Evolutionary conservation across 2,113 vertebrate species (phyloP).

Genomic region (Hydrochoerus hydrochaeris): DNA sequence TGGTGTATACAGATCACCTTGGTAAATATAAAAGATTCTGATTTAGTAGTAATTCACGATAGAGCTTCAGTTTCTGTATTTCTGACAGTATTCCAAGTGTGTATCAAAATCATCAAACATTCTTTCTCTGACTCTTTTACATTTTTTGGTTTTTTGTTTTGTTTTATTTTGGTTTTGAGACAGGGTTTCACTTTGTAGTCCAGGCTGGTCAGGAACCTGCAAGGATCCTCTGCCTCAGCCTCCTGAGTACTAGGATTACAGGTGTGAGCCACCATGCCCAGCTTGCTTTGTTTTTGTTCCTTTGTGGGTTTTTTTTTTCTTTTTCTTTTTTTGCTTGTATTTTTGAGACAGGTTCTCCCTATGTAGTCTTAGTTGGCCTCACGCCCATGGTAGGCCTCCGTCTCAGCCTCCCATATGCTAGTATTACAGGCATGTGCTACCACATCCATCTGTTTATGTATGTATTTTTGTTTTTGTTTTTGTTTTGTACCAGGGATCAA

Average conservation of each 20-base stretch:
- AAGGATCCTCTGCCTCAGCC: no score
- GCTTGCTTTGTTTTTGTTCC: neutral
- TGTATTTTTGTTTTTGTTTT: no score
- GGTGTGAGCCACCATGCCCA: neutral
- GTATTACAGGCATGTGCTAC: neutral
- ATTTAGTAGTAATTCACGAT: neutral
- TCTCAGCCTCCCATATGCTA: neutral
- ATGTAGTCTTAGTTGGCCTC: no score
- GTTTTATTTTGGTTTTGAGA: no score
- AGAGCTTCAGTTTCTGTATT: neutral
- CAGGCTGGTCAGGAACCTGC: no score
- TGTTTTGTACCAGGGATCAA: no score
- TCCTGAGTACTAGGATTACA: neutral
- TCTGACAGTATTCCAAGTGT: neutral
- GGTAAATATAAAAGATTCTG: neutral
- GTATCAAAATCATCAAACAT: neutral
- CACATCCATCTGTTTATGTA: neutral
- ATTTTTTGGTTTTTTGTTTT: neutral
- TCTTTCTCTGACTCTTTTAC: neutral
- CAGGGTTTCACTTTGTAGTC: no score
- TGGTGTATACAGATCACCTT: neutral
- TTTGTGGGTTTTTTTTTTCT: no score
- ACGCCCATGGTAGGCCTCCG: neutral
- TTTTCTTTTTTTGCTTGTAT: no score
- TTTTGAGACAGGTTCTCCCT: no score